These are phyloP conservation scores for Glyphotaelius pellucidus DNA, from an alignment of 2,888 invertebrate species.

Conservation along the genomic window DNA sequence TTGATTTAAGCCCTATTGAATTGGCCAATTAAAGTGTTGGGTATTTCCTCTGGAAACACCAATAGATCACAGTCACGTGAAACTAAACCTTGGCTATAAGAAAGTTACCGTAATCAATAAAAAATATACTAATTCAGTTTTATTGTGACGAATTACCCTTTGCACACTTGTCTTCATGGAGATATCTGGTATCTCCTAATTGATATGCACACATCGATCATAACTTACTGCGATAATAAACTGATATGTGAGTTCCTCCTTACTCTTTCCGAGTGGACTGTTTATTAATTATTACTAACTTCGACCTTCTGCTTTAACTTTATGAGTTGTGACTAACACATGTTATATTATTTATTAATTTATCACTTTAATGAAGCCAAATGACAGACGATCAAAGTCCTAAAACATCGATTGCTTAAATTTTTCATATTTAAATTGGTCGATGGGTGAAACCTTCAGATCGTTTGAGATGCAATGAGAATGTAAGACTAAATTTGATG, in stretches of 20 bases:
- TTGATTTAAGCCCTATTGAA: too few species aligned
- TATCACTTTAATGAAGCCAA: neutral
- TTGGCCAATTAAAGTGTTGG: too few species aligned
- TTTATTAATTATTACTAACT: neutral
- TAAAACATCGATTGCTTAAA: neutral
- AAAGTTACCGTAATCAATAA: neutral
- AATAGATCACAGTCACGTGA: neutral
- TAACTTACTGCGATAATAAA: neutral
- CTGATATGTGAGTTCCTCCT: neutral
- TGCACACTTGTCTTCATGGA: neutral
- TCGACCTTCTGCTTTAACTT: neutral
- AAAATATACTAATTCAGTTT: neutral
- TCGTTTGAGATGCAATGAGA: neutral
- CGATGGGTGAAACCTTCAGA: neutral
- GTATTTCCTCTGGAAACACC: neutral
- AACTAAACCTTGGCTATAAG: neutral
- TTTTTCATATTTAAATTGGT: neutral
- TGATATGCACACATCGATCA: neutral
- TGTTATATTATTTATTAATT: neutral
- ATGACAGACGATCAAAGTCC: neutral
- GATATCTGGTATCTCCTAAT: constrained; percentile 67
- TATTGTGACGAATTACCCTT: neutral
- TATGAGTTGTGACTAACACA: neutral
- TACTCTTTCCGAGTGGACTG: neutral
- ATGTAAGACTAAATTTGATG: neutral